Evolutionary conservation across 2,113 vertebrate species (phyloP).

Genomic region (Mormyrus lacerda): DNA sequence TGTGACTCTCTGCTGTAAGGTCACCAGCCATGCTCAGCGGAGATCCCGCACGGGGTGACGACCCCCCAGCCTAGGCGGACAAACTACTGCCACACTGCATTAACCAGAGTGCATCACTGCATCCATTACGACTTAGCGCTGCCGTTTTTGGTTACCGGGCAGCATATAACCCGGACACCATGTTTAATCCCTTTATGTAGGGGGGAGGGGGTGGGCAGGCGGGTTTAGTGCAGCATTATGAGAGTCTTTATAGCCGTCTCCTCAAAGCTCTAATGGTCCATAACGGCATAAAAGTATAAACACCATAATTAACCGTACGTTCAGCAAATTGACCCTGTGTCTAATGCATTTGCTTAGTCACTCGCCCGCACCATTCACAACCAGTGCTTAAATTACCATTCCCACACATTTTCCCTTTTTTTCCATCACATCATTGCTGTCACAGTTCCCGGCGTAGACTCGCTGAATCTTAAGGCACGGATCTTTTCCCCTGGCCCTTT

Average conservation of each 20-base stretch:
- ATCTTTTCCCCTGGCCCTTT: neutral
- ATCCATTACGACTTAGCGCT: neutral
- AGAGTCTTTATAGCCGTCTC: neutral
- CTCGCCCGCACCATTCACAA: neutral
- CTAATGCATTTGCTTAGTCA: constrained; percentile 12
- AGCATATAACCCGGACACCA: neutral
- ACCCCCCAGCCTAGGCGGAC: too few species aligned
- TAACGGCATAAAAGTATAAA: constrained; percentile 13
- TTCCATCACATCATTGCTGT: neutral
- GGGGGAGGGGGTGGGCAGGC: neutral
- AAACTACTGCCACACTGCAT: neutral
- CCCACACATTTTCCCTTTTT: neutral
- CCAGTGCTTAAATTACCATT: neutral
- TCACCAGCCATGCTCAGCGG: neutral
- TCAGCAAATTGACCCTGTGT: constrained; percentile 5
- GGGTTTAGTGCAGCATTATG: neutral
- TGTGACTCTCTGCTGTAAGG: neutral
- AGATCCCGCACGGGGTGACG: neutral
- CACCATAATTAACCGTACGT: constrained; percentile 8
- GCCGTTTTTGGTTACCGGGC: neutral
- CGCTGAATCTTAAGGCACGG: neutral
- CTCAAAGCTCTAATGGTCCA: constrained; percentile 13
- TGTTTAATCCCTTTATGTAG: neutral
- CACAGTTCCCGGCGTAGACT: neutral
- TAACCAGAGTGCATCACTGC: constrained; percentile 8